Conservation (phyloP, 2,113 vertebrate genomes). For the Sialia sialis region DNA sequence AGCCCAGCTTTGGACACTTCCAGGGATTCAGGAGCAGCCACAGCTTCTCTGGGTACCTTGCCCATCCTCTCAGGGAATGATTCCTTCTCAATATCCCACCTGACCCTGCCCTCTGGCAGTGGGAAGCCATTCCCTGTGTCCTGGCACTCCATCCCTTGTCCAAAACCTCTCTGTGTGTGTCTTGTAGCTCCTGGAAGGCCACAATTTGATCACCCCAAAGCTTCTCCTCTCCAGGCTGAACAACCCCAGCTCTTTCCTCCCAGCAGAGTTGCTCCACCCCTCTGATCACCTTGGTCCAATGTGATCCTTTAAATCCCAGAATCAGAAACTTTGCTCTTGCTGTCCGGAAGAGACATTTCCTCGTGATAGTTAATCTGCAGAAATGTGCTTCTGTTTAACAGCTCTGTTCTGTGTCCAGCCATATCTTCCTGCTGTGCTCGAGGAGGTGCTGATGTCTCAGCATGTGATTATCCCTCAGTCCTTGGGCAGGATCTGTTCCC, state of each 20-base stretch:
- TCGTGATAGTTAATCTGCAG: rapidly evolving
- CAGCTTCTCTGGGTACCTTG: not conserved
- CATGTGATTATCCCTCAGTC: not conserved
- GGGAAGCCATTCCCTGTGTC: not conserved
- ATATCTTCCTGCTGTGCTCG: rapidly evolving
- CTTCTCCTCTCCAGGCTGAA: not conserved
- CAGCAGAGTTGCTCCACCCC: not conserved
- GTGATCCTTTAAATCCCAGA: not conserved
- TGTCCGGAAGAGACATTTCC: not conserved
- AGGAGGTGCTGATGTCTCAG: not conserved
- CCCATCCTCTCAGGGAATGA: not conserved
- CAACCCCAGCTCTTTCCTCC: not conserved
- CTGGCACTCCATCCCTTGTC: rapidly evolving
- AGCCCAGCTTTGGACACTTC: not conserved
- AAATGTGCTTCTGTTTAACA: rapidly evolving
- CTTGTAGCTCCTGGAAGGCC: rapidly evolving
- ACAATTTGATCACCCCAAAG: rapidly evolving
- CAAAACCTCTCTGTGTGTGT: not conserved
- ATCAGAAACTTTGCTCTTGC: not conserved
- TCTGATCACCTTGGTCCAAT: not conserved
- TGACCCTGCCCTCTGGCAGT: rapidly evolving
- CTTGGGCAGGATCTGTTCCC: not conserved
- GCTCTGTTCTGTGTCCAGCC: not conserved
- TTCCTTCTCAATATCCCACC: not conserved
- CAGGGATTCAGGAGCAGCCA: not conserved